Conservation (phyloP, 1,140 invertebrate species). For the Drosophila persimilis region DNA sequence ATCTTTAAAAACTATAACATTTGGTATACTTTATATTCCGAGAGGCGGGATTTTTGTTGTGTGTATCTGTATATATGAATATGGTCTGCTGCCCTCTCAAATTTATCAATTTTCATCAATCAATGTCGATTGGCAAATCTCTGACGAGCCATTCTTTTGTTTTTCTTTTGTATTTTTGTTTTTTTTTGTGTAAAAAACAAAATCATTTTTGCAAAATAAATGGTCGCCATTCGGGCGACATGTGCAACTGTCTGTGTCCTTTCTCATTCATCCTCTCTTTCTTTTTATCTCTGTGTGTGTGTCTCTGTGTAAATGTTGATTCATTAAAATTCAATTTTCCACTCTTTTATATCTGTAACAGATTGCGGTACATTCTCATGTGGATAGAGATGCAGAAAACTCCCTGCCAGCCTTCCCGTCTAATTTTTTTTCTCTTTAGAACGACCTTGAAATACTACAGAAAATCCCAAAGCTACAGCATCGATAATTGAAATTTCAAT, state of each 20-base stretch:
- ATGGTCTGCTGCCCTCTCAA: slow-evolving; percentile 29
- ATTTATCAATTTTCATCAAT: slow-evolving; percentile 76
- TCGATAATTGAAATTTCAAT: slow-evolving; percentile 19
- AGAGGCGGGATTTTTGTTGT: too few relatives aligned
- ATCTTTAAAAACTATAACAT: too few relatives aligned
- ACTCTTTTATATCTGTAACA: slow-evolving; percentile 42
- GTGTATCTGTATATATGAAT: not conserved
- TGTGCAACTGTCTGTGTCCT: slow-evolving; percentile 27
- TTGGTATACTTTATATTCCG: too few relatives aligned
- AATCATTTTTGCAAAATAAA: slow-evolving; percentile 49
- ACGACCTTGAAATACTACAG: slow-evolving; percentile 47
- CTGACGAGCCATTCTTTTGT: slow-evolving; percentile 18
- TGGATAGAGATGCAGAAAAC: slow-evolving; percentile 4
- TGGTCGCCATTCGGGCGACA: slow-evolving; percentile 44
- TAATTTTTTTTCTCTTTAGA: not conserved
- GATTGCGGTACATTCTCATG: slow-evolving; percentile 49
- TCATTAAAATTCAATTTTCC: slow-evolving; percentile 70
- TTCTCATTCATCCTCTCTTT: not conserved
- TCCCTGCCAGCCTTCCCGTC: too few relatives aligned
- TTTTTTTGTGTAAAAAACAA: slow-evolving; percentile 14
- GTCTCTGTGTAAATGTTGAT: slow-evolving; percentile 40
- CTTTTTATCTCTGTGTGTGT: not conserved
- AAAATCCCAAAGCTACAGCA: slow-evolving; percentile 30
- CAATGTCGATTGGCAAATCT: slow-evolving; percentile 68
- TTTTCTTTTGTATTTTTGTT: not conserved